Evolutionary conservation across 1,140 invertebrate species (phyloP), one percentile per base, ranked within the genome.

Genomic region (Condylostylus longicornis): DNA sequence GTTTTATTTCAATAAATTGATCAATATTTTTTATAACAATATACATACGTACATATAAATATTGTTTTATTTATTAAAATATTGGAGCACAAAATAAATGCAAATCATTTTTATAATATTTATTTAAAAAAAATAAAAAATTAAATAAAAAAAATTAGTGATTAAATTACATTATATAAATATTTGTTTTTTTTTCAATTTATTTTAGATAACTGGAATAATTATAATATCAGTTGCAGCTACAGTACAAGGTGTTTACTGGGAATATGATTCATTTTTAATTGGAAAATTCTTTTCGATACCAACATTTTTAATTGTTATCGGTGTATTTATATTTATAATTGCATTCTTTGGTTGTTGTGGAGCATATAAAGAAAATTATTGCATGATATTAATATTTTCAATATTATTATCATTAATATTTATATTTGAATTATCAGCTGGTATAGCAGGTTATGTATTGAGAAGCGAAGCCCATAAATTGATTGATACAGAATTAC

Each of bases 341-440:
- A 79, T 87, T 23, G 72, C 83, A 0, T 86, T 85, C 61, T 78
- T 86, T 43, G 86, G 86, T 45, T 90, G 85, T 61, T 89, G 82
- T 59, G 86, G 86, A 19, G 84, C 84, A 1, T 66, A 79, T 21
- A 77, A 72, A 51, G 82, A 88, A 56, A 86, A 75, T 53, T 75
- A 82, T 46, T 82, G 79, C 52, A 77, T 89, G 72, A 72, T 82
- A 19, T 64, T 83, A 25, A 78, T 75, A 49, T 91, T 86, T 62
- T 72, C 75, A 23, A 67, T 73, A 1, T 60, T 85, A 20, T 65
- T 89, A 61, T 62, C 72, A 5, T 43, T 82, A 2, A 75, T 89
- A 38, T 86, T 89, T 49, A 69, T 88, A 18, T 58, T 86, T 57
- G 83, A 89, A 67, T 55, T 89, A 29, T 72, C 77, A 4, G 82